Percentiles rank a stretch among this genome's conserved stretches.
Evolutionary conservation across 2,888 invertebrate species (phyloP).

Genomic region (Megamerina dolium): DNA sequence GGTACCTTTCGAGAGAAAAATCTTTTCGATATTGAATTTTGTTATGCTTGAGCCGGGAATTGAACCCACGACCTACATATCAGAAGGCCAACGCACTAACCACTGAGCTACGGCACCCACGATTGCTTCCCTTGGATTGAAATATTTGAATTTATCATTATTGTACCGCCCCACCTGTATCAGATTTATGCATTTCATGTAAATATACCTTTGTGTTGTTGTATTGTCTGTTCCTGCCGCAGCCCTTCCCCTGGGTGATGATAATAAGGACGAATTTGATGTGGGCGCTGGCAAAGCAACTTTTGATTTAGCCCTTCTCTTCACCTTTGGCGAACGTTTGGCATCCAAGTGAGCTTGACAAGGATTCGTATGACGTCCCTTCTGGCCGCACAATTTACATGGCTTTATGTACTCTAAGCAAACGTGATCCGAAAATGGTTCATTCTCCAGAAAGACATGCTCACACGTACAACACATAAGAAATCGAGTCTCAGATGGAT

Average conservation of each 20-base stretch:
- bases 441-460: constrained; percentile 68
- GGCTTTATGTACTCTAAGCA: constrained; percentile 51
- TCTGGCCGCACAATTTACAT: constrained; percentile 45
- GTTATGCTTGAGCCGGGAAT: no score
- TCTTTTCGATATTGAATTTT: no score
- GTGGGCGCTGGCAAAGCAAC: no score
- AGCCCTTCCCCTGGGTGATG: no score
- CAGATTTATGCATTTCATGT: no score
- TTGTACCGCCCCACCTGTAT: no score
- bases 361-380: constrained; percentile 41
- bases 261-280: no score
- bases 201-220: constrained; percentile 2
- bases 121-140: neutral
- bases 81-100: no score
- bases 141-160: no score
- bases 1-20: no score
- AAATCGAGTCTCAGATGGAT: constrained; percentile 53
- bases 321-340: constrained; percentile 28
- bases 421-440: constrained; percentile 69
- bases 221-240: neutral
- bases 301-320: constrained; percentile 19
- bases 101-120: no score
- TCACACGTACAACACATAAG: constrained; percentile 78
- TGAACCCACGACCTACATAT: no score
- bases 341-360: constrained; percentile 39